phyloP scores from a whole-genome alignment of 2,113 vertebrate genomes.

The Balaeniceps rex region DNA sequence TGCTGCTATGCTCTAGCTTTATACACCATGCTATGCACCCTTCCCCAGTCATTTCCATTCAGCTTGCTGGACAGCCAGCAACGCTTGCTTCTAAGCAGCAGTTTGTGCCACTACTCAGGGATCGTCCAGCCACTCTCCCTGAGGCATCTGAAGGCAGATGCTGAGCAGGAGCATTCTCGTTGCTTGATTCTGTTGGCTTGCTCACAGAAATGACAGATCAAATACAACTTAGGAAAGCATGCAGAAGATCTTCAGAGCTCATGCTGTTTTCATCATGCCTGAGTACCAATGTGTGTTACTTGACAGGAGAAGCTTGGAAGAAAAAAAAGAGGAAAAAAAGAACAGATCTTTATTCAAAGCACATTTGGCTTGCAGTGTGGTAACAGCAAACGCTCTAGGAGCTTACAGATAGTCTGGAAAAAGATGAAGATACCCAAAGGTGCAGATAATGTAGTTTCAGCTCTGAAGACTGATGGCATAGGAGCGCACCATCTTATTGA shows the following conservation, averaged over 20 bases:
- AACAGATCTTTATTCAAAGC: not conserved
- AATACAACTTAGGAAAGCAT: not conserved
- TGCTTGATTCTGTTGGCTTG: not conserved
- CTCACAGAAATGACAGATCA: not conserved
- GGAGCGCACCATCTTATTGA: not conserved
- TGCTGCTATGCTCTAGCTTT: not conserved
- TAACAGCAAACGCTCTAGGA: not conserved
- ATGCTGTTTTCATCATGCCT: not conserved
- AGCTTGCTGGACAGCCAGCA: not conserved
- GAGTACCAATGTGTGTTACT: not conserved
- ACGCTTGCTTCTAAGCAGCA: not conserved
- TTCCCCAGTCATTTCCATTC: not conserved
- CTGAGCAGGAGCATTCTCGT: not conserved
- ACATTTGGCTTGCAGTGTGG: not conserved
- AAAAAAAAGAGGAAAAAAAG: not conserved
- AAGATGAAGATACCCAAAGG: not conserved
- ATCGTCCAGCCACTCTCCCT: rapidly evolving
- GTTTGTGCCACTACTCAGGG: not conserved
- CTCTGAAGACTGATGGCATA: not conserved
- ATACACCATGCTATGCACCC: too few species aligned
- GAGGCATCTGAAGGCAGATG: not conserved
- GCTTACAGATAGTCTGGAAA: not conserved
- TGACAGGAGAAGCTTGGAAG: not conserved
- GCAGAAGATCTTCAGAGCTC: not conserved
- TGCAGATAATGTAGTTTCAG: not conserved